phyloP scores from a whole-genome alignment of 2,113 vertebrate species.

The rabbit (Oryctolagus cuniculus) region mOryCun1.1 NC_091440.1:33674001-33674500 shows the following conservation, averaged over 20 bases:
- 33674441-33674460: neutral
- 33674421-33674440: neutral
- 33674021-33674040: neutral
- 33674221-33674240: neutral
- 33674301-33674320: neutral
- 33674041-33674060: neutral
- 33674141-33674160: neutral
- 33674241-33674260: neutral
- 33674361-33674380: neutral
- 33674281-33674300: neutral
- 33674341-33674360: neutral
- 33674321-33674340: neutral
- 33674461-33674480: neutral
- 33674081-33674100: neutral
- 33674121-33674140: neutral
- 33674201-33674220: neutral
- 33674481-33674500: neutral
- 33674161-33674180: slow-evolving; percentile 14
- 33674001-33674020: neutral
- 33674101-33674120: neutral
- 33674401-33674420: neutral
- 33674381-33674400: neutral
- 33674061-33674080: slow-evolving; percentile 13
- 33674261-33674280: neutral
- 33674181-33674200: neutral